These are phyloP conservation scores for Zosterops lateralis DNA, from an alignment of 2,113 vertebrate species.

Conservation along the genomic window DNA sequence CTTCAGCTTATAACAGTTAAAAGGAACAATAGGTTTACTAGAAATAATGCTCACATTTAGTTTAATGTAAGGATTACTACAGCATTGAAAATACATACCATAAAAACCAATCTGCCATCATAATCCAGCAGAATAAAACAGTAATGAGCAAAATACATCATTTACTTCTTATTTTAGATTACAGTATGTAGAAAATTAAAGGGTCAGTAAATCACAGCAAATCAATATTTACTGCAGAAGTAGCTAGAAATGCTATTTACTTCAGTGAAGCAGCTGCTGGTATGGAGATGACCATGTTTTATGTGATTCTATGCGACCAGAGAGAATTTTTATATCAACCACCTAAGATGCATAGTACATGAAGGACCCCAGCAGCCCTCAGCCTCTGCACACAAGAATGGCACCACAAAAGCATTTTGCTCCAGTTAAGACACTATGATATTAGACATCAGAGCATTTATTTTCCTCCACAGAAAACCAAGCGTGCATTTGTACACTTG, in stretches of 20 bases:
- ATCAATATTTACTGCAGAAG: background rate
- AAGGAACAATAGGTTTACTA: background rate
- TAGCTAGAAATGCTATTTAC: background rate
- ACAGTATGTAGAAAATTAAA: background rate
- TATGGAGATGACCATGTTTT: background rate
- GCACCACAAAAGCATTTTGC: background rate
- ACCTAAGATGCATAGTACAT: background rate
- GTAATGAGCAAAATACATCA: background rate
- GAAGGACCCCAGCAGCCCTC: background rate
- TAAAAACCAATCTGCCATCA: background rate
- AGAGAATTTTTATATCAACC: background rate
- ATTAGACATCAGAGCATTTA: background rate
- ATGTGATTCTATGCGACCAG: background rate
- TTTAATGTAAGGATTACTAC: background rate
- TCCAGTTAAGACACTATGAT: background rate
- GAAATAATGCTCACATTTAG: background rate
- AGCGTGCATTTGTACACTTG: fast-evolving
- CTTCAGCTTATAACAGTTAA: background rate
- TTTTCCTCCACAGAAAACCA: background rate
- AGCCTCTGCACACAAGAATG: background rate
- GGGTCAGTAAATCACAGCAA: background rate
- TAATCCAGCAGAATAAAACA: background rate
- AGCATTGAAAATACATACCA: background rate
- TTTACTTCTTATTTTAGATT: background rate
- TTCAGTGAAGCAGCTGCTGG: background rate